Evolutionary conservation across 2,113 vertebrate species (phyloP), one percentile per base, ranked within the genome.

Genomic region (Brienomyrus brachyistius): DNA sequence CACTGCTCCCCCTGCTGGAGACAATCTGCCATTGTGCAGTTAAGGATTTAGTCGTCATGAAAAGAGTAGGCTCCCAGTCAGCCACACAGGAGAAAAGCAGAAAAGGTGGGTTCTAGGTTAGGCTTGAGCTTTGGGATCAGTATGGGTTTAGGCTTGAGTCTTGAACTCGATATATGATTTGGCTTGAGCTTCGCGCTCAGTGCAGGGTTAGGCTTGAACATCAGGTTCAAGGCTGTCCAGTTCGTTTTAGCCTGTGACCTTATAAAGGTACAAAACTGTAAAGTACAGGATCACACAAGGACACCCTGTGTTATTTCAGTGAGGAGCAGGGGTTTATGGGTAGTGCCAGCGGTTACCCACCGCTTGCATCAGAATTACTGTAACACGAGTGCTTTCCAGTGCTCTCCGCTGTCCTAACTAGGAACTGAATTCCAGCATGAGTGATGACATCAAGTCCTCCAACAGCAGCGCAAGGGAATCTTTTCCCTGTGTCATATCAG

Each of bases 361-460:
- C 77, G 7, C 19, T 93, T 91, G 90, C 92, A 91, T 94, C 91
- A 93, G 90, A 91, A 88, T 56, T 86, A 70, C 66, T 80, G 85
- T 87, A 87, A 87, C 31, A 11, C 31, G 19, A 87, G 51, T 48
- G 48, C 51, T 56, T 56, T 19, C 50, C 45, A n/a, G 31, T 19
- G n/a, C 47, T 52, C 85, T 31, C 31, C 13, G 48, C 13, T 51
- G 85, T 54, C 85, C 85, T 54, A 54, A 87, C 85, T 56, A 35
- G 85, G 85, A 54, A 84, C 85, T n/a, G 45, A 86, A 51, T 51
- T 50, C 51, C 85, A 54, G 31, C 13, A n/a, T 40, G 51, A 87
- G 17, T 15, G 85, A 54, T 87, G 51, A 87, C 51, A 87, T 87
- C 85, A 54, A 54, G n/a, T 27, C 50, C 51, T 56, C 15, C 31